These are phyloP conservation scores for Aspidiotus rigidus DNA, from an alignment of 2,888 invertebrate genomes.

Conservation along the genomic window DNA sequence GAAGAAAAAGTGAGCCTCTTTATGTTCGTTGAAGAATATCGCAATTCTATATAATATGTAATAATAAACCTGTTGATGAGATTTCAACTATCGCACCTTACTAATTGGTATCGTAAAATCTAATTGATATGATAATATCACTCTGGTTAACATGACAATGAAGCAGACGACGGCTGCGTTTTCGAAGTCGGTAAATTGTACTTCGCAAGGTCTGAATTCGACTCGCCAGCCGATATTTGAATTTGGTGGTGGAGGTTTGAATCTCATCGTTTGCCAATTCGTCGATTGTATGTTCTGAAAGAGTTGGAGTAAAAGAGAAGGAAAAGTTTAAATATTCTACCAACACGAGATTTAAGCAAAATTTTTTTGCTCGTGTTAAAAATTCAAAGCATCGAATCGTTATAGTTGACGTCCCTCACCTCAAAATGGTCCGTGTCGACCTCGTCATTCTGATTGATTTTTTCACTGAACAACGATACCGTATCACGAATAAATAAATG, in stretches of 20 bases:
- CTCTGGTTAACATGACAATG: constrained; percentile 89
- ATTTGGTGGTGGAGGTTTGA: constrained; percentile 95
- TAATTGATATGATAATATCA: constrained; percentile 89
- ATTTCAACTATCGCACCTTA: constrained; percentile 53
- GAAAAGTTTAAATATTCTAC: not conserved
- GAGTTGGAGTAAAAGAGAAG: not conserved
- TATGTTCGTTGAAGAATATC: too few relatives aligned
- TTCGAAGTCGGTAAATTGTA: constrained; percentile 98
- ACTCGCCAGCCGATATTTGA: constrained; percentile 98
- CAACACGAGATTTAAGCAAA: not conserved
- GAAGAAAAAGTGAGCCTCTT: too few relatives aligned
- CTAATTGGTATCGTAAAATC: constrained; percentile 96
- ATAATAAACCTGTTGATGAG: too few relatives aligned
- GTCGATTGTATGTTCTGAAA: constrained; percentile 92
- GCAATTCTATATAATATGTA: too few relatives aligned
- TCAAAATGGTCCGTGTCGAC: constrained; percentile 98
- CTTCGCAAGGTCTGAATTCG: constrained; percentile 97
- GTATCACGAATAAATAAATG: constrained; percentile 97
- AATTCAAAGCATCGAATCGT: not conserved
- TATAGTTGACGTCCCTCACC: constrained; percentile 47
- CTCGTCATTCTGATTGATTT: constrained; percentile 83
- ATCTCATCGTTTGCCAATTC: constrained; percentile 99
- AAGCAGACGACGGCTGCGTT: constrained; percentile 98
- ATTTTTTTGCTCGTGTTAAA: not conserved
- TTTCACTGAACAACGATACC: constrained; percentile 88